Base-by-base conservation (phyloP, 2,888 invertebrate genomes). In the Eremobia ochroleuca region DNA sequence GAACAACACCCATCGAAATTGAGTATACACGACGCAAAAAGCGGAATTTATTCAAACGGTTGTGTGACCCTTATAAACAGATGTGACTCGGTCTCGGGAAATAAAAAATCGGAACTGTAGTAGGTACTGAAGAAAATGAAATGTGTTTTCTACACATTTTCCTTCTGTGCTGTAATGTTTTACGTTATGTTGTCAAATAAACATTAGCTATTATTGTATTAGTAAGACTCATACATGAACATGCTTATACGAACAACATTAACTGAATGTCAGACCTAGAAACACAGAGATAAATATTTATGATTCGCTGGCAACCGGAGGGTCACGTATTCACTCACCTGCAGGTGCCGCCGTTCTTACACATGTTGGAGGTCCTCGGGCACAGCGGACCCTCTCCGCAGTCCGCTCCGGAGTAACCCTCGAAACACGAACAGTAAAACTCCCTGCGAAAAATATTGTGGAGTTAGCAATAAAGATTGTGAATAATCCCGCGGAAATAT, bases 331-430 rank as follows among this genome's bases (percentile, higher is more conserved):
- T n/a, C 0, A 58, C 88, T 97, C 97, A 99, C 99, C 98, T 98
- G 98, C 99, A 99, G 70, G 97, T 98, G 81, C 98, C 99, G 58
- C 98, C 98, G 91, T 99, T 98, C 94, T 98, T 97, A 94, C 99
- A 99, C 92, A 98, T 97, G 90, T 95, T 95, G 62, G 95, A 92
- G 43, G 94, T 92, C 74, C 90, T 90, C 80, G 98, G 97, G 94
- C 99, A 99, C 76, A 98, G 97, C 0, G 98, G 98, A 25, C 99
- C 99, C 88, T 97, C 97, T 64, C 98, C 98, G 93, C 99, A 99
- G 92, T 98, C 98, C 8, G 96, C 94, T 11, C 99, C 99, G 73
- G 97, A 98, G 95, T 98, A 99, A 62, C 98, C 98, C 73, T 98
- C 97, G 94, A 98, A 98, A 94, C 99, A 99, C 76, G 97, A 97